Evolutionary conservation across 2,113 vertebrate species (phyloP), one percentile per base, ranked within the genome.

Genomic region (Scomber japonicus): DNA sequence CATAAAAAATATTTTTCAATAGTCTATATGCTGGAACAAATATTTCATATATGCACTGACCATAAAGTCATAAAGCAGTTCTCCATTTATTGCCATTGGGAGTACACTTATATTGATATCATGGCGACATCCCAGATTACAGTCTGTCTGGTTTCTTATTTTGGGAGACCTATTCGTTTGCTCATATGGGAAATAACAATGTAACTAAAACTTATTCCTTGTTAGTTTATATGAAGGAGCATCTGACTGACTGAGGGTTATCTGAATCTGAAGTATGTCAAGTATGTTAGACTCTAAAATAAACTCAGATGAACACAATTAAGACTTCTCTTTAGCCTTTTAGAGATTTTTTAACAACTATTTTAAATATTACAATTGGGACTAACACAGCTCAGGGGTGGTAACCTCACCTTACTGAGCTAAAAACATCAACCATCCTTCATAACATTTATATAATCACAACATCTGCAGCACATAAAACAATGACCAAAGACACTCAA

Each of bases 41-140:
- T 57, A 65, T 80, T 64, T 82, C 17, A 82, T 78, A 82, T 78
- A 75, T 60, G 62, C 51, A 61, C 60, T 51, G 12, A 21, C 12
- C 14, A 63, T 76, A 59, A 80, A 75, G 67, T 79, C 54, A 86
- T 82, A 72, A 79, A 72, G 81, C 50, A 63, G 24, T 48, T 50
- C 15, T 49, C 44, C 19, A 2, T 55, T 57, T 88, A 83, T 82
- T 86, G 30, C 82, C 74, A 63, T 21, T 60, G 89, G 88, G 92
- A 89, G 48, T 48, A 71, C 50, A 77, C 46, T 15, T 19, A 68
- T 46, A 72, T 71, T 44, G 75, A 76, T 63, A 80, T 80, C 48
- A 61, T 67, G 40, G 69, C 80, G 68, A 85, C 64, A 3, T 74
- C 16, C 71, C 19, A 50, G 48, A 80, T 81, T 53, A 67, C 64